Evolutionary conservation across 2,888 invertebrate species (phyloP).

Genomic region (Melieria picta): DNA sequence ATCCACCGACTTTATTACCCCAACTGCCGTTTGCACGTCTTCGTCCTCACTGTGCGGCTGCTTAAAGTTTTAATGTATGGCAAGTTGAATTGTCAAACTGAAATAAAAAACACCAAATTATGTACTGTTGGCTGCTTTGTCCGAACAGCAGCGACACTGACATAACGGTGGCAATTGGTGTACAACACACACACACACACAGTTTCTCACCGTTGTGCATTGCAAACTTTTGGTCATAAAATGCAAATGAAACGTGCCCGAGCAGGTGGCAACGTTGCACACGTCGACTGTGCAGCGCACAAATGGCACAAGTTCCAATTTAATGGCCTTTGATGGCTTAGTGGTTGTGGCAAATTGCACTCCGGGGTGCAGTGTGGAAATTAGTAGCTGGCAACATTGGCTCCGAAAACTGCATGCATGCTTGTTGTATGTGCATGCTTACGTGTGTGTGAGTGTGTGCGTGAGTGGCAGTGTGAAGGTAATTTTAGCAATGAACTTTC

Average conservation of each 20-base stretch:
- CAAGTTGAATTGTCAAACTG: conserved; percentile 22
- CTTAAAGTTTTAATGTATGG: conserved; percentile 19
- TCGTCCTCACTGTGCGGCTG: not conserved
- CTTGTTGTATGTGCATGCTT: too few species aligned
- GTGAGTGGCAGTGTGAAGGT: too few species aligned
- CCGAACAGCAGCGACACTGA: not conserved
- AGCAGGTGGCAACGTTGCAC: not conserved
- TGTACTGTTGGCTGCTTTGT: conserved; percentile 8
- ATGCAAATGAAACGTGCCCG: conserved; percentile 44
- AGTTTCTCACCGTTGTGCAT: not conserved
- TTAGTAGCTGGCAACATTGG: too few species aligned
- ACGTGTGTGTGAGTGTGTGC: too few species aligned
- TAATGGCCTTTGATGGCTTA: too few species aligned
- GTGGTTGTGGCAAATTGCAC: too few species aligned
- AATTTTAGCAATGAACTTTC: too few species aligned
- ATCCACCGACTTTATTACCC: too few species aligned
- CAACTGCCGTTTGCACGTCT: not conserved
- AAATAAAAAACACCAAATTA: not conserved
- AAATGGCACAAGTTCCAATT: too few species aligned
- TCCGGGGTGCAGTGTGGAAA: too few species aligned
- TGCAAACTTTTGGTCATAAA: conserved; percentile 42
- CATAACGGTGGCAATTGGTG: not conserved
- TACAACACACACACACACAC: not conserved
- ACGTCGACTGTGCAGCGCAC: too few species aligned
- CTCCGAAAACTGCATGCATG: too few species aligned